Evolutionary conservation across 2,888 invertebrate genomes (phyloP).

Genomic region (Acanthopleura granulata): DNA sequence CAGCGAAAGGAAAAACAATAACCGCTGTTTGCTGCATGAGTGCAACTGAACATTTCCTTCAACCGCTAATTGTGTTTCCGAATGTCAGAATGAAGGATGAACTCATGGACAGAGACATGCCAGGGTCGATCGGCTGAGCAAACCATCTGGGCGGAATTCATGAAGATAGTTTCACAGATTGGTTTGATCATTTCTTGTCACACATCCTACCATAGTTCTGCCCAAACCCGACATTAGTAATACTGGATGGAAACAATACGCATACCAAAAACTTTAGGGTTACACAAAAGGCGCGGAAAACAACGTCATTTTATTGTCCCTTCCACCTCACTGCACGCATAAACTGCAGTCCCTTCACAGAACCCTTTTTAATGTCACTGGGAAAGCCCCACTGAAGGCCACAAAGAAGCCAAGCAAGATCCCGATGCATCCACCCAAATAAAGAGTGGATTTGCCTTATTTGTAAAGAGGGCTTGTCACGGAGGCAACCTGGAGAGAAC

Average conservation of each 20-base stretch:
- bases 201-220: background rate
- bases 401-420: no score
- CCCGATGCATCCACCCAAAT: no score
- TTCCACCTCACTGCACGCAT: conserved; percentile 21
- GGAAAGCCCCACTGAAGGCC: no score
- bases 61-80: background rate
- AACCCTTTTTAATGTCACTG: conserved; percentile 19
- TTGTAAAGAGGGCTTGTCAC: no score
- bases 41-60: no score
- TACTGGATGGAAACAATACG: no score
- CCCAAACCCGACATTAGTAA: no score
- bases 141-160: no score
- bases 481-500: no score
- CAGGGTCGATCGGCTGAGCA: background rate
- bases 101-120: conserved; percentile 7
- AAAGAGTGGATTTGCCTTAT: no score
- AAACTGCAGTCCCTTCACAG: background rate
- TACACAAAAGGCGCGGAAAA: conserved; percentile 5
- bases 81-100: background rate
- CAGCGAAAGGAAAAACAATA: no score
- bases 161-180: conserved; percentile 9
- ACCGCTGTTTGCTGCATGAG: no score
- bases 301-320: conserved; percentile 13
- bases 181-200: conserved; percentile 19
- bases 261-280: conserved; percentile 1